Conservation (phyloP, 2,797 vertebrate genomes). For the Alauda arvensis region DNA sequence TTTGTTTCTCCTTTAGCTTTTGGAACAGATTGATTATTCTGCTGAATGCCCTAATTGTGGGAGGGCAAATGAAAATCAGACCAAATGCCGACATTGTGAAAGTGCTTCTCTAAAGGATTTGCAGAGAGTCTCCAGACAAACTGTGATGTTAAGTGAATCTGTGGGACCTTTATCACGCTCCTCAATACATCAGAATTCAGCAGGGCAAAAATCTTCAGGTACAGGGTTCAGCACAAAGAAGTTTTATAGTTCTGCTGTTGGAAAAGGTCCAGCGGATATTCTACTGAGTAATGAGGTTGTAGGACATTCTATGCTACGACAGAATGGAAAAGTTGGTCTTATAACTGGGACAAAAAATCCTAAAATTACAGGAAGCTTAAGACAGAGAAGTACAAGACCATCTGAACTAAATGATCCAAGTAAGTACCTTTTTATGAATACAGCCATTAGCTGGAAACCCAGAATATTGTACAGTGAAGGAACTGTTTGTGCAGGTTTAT, state of each 20-base stretch:
- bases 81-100: slow-evolving; percentile 80
- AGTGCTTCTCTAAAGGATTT: slow-evolving; percentile 66
- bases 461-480: background rate
- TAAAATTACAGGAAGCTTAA: slow-evolving; percentile 74
- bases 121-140: slow-evolving; percentile 70
- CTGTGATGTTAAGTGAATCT: slow-evolving; percentile 60
- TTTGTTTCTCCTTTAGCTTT: slow-evolving; percentile 60
- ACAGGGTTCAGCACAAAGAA: slow-evolving; percentile 74
- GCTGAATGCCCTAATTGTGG: slow-evolving; percentile 78
- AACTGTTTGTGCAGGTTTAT: background rate
- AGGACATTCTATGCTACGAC: slow-evolving; percentile 70
- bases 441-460: background rate
- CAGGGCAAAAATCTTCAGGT: slow-evolving; percentile 74
- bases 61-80: slow-evolving; percentile 76
- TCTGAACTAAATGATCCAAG: slow-evolving; percentile 89
- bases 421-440: slow-evolving; percentile 72
- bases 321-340: slow-evolving; percentile 77
- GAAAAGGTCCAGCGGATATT: slow-evolving; percentile 69
- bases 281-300: slow-evolving; percentile 71
- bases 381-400: slow-evolving; percentile 67
- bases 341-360: slow-evolving; percentile 66
- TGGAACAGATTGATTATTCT: slow-evolving; percentile 70
- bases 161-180: slow-evolving; percentile 77
- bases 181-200: slow-evolving; percentile 79
- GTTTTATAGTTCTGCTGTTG: slow-evolving; percentile 78